A percentile compares a stretch with the other conserved stretches of the same genome.
These are phyloP conservation scores for Catocala fraxini DNA, from an alignment of 2,888 invertebrate genomes.

Conservation along the genomic window DNA sequence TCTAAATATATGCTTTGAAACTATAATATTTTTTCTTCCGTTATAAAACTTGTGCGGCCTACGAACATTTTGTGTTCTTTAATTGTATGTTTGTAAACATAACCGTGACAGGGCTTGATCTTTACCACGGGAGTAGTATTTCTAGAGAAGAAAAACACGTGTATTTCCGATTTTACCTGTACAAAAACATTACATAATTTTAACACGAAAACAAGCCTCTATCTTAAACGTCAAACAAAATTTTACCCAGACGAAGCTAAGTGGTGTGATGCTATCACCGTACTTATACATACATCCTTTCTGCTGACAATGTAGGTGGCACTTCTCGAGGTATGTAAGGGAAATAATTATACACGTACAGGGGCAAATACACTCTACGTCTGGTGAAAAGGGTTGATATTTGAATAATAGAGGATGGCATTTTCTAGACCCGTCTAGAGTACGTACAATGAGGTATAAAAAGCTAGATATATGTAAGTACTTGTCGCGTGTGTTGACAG, in stretches of 20 bases:
- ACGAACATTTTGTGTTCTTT: too few species aligned
- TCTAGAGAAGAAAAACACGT: too few species aligned
- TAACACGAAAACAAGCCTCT: too few species aligned
- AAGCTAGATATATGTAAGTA: conserved; percentile 26
- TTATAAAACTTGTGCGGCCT: too few species aligned
- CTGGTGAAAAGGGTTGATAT: not conserved
- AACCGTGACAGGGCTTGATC: too few species aligned
- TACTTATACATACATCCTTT: conserved; percentile 24
- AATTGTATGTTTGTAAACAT: too few species aligned
- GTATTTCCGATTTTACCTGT: too few species aligned
- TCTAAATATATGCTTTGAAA: too few species aligned
- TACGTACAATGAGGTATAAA: conserved; percentile 20
- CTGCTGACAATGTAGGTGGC: conserved; percentile 40
- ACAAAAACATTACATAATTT: too few species aligned
- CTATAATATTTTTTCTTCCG: too few species aligned
- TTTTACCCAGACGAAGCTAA: conserved; percentile 19
- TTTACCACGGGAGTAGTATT: too few species aligned
- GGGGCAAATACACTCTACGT: conserved; percentile 14
- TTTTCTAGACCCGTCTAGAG: conserved; percentile 30
- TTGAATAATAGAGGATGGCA: not conserved
- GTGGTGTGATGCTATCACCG: conserved; percentile 24
- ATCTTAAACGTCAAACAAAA: conserved; percentile 1
- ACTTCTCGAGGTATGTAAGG: conserved; percentile 33
- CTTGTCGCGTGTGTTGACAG: conserved; percentile 21
- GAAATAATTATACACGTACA: conserved; percentile 42